Evolutionary conservation across 2,888 invertebrate genomes (phyloP).

Genomic region (Chrysomela aeneicollis): DNA sequence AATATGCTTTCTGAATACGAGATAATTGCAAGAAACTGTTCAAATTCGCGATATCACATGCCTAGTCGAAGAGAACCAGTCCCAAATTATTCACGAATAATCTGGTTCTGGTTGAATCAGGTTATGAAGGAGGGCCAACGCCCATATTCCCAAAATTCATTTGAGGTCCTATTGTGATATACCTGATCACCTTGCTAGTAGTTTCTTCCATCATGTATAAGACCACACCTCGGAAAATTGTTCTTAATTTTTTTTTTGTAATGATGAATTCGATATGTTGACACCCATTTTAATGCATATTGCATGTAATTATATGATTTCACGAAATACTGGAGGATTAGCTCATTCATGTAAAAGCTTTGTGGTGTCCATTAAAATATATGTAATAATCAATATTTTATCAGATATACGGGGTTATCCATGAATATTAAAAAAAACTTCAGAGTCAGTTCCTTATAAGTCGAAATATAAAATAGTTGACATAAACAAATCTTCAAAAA

Average conservation of each 20-base stretch:
- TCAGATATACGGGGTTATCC: too few relatives aligned
- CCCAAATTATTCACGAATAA: conserved; percentile 13
- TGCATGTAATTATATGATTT: neutral
- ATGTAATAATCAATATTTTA: neutral
- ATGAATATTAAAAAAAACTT: too few relatives aligned
- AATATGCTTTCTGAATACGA: neutral
- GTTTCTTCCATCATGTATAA: conserved; percentile 29
- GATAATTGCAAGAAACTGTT: neutral
- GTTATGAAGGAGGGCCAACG: conserved; percentile 26
- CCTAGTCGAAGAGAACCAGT: conserved; percentile 5
- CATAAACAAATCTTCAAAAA: too few relatives aligned
- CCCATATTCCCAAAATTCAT: conserved; percentile 35
- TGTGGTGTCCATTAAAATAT: neutral
- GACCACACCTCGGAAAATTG: conserved; percentile 24
- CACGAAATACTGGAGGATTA: neutral
- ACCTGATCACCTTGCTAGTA: conserved; percentile 25
- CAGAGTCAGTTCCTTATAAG: too few relatives aligned
- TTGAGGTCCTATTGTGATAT: conserved; percentile 37
- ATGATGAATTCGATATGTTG: neutral
- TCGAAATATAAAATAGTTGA: too few relatives aligned
- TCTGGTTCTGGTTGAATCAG: conserved; percentile 16
- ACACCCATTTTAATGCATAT: neutral
- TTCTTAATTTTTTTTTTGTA: neutral
- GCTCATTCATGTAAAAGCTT: neutral
- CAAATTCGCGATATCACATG: neutral